phyloP scores from a whole-genome alignment of 1,140 invertebrate species.

The Amphibalanus amphitrite region DNA sequence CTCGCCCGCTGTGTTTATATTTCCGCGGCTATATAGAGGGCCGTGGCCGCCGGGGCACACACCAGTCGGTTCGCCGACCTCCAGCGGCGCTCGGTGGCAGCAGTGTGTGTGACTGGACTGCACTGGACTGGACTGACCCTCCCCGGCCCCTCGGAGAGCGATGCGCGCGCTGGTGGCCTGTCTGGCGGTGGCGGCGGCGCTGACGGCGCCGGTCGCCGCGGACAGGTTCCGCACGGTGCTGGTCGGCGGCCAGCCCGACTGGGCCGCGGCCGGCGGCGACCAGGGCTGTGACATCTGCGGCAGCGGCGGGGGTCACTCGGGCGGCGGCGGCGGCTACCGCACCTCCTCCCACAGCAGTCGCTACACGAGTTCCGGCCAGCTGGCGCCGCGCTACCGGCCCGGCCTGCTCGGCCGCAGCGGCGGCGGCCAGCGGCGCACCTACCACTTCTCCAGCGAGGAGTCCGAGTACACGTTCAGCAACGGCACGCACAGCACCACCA shows the following conservation, averaged over 20 bases:
- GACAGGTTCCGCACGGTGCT: not conserved
- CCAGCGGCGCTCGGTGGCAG: too few relatives aligned
- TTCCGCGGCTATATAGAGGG: not conserved
- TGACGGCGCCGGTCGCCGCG: not conserved
- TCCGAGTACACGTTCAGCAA: not conserved
- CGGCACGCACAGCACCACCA: not conserved
- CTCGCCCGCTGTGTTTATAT: not conserved
- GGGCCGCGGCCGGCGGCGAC: not conserved
- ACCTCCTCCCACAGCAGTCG: not conserved
- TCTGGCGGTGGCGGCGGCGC: not conserved
- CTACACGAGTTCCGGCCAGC: not conserved
- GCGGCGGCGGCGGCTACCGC: too few relatives aligned
- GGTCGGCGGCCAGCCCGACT: not conserved
- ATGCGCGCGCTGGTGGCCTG: not conserved
- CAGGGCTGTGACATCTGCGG: not conserved
- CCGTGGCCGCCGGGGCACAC: too few relatives aligned
- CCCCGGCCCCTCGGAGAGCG: not conserved
- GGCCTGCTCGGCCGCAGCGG: not conserved
- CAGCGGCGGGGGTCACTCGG: not conserved
- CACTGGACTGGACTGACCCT: not conserved
- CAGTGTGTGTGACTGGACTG: not conserved
- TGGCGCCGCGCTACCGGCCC: too few relatives aligned
- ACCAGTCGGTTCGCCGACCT: not conserved
- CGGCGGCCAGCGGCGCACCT: not conserved
- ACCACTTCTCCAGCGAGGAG: not conserved